phyloP scores from a whole-genome alignment of 2,797 vertebrate species.

The Delichon dasypus region DNA sequence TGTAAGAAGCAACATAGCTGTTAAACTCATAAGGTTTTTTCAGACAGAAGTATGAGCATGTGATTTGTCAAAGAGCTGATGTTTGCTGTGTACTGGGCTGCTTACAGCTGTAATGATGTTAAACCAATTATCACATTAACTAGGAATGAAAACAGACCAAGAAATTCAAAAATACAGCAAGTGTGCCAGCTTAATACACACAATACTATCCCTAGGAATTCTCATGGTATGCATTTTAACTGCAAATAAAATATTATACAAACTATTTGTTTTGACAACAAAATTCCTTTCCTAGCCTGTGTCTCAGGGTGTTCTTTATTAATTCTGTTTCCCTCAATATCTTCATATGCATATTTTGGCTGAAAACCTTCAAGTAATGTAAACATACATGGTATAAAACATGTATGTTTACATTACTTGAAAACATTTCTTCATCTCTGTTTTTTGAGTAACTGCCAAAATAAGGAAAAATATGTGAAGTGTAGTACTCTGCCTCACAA shows the following conservation, averaged over 20 bases:
- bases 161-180: not conserved
- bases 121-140: not conserved
- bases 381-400: not conserved
- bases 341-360: not conserved
- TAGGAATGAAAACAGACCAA: constrained; percentile 18
- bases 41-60: not conserved
- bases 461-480: not conserved
- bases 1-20: not conserved
- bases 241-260: not conserved
- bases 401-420: too few species aligned
- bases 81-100: not conserved
- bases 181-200: not conserved
- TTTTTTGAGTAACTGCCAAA: not conserved
- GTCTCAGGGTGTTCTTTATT: not conserved
- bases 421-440: not conserved
- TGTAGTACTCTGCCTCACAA: not conserved
- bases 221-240: not conserved
- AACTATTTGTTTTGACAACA: constrained; percentile 13
- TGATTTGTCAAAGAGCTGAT: not conserved
- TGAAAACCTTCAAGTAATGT: not conserved
- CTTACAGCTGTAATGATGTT: not conserved
- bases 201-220: not conserved
- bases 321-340: not conserved
- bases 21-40: not conserved
- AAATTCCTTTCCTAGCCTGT: not conserved